Evolutionary conservation across 2,113 vertebrate genomes (phyloP), one percentile per base, ranked within the genome.

Genomic region (Takifugu flavidus): DNA sequence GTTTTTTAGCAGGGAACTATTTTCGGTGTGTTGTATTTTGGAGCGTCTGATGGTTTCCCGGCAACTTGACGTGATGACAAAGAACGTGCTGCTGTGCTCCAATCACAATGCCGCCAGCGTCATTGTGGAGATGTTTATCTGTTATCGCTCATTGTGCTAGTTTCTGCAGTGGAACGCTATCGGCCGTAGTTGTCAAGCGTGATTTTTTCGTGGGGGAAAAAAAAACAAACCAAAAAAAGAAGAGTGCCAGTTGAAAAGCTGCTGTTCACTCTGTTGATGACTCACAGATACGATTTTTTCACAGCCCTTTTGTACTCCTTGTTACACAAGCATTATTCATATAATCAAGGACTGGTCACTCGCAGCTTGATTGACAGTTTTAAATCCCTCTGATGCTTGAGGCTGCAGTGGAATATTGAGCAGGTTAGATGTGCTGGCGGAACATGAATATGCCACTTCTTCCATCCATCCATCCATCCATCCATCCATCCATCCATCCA

Each of bases 321-420:
- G 11, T 39, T 39, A 39, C 34, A 10, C 11, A 10, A 47, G 3
- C 45, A n/a, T 77, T 53, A 60, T 66, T 49, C 43, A 65, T 75
- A 74, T 78, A 73, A 29, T 70, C 26, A 67, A 14, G n/a, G n/a
- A 3, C 44, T 25, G 55, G 6, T 52, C n/a, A 25, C 50, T 58
- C 59, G 20, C 61, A 60, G 65, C 20, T 8, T 78, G 84, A 86
- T 65, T 67, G 81, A 70, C 74, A 70, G 29, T 44, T 70, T 74
- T 15, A 43, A 52, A 63, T 53, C 29, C 39, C 42, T 55, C 44
- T 47, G 45, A 34, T 59, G 42, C 56, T 42, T 45, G 7, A 56
- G 15, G 53, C 59, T 44, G 53, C 56, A 51, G 52, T 34, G 71
- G 63, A 83, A 83, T 82, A 59, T 77, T 81, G 31, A 7, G 47